These are phyloP conservation scores for Anguilla megastoma DNA, from an alignment of 2,797 vertebrate genomes.

Conservation along the genomic window DNA sequence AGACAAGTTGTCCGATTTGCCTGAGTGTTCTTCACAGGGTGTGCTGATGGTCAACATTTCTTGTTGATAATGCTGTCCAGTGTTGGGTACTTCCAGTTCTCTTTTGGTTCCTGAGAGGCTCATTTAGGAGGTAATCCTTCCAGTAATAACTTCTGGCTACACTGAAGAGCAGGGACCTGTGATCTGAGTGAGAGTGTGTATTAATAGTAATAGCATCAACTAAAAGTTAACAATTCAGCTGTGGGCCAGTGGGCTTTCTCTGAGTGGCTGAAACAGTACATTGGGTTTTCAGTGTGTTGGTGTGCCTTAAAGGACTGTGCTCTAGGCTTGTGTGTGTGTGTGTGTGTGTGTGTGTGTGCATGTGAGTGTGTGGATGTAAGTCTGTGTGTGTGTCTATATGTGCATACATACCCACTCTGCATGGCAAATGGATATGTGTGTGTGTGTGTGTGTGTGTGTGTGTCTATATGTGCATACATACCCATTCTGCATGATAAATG, in stretches of 20 bases:
- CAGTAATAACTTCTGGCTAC: neutral
- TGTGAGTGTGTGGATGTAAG: too few relatives aligned
- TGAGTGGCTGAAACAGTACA: neutral
- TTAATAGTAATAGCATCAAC: neutral
- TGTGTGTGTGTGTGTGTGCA: neutral
- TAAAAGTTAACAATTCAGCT: neutral
- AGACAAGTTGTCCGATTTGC: neutral
- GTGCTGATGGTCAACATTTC: neutral
- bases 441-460: neutral
- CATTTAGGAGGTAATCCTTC: neutral
- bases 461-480: neutral
- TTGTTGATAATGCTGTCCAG: neutral
- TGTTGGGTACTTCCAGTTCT: neutral
- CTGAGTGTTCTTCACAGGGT: neutral
- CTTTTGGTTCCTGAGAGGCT: neutral
- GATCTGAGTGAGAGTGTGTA: neutral
- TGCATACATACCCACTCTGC: too few relatives aligned
- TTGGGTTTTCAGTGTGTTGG: neutral
- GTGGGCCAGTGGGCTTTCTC: neutral
- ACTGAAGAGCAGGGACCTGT: neutral
- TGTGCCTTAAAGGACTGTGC: neutral
- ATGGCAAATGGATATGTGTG: neutral
- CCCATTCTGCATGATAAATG: neutral
- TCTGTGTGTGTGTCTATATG: neutral
- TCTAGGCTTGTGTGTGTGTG: neutral